These are phyloP conservation scores for Portevinia maculata DNA, from an alignment of 2,888 invertebrate genomes.

Conservation along the genomic window DNA sequence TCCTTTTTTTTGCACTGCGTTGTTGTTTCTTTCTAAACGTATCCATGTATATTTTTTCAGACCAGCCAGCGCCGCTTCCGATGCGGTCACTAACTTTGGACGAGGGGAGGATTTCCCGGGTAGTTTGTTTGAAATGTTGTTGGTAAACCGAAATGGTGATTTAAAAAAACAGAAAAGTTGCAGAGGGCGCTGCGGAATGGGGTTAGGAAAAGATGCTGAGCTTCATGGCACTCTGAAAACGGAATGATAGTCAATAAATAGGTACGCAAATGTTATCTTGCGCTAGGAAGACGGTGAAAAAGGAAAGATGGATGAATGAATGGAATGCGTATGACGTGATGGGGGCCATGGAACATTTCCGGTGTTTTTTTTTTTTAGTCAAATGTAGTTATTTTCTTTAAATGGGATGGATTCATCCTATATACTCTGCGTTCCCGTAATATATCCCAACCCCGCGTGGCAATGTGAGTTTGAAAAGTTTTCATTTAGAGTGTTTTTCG, in stretches of 20 bases:
- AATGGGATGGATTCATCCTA: slow-evolving; percentile 32
- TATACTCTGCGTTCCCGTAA: slow-evolving; percentile 14
- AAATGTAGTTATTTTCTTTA: slow-evolving; percentile 40
- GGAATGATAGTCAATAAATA: slow-evolving; percentile 38
- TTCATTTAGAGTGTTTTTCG: slow-evolving; percentile 68
- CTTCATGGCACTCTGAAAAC: slow-evolving; percentile 3
- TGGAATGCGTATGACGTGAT: slow-evolving; percentile 9
- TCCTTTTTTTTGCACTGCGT: slow-evolving; percentile 4
- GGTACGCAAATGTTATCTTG: slow-evolving; percentile 22
- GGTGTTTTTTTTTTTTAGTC: slow-evolving; percentile 23
- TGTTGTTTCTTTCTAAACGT: slow-evolving; percentile 19
- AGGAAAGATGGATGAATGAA: slow-evolving; percentile 26
- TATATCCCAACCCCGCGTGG: slow-evolving; percentile 1
- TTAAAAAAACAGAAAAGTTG: slow-evolving; percentile 48
- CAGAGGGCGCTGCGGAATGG: slow-evolving; percentile 3
- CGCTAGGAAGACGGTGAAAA: slow-evolving; percentile 18
- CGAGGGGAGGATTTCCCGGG: background rate
- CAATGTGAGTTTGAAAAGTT: slow-evolving; percentile 66
- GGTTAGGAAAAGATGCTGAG: too few relatives aligned
- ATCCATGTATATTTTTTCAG: slow-evolving; percentile 38
- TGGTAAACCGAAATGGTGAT: slow-evolving; percentile 65
- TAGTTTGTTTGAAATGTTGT: slow-evolving; percentile 29
- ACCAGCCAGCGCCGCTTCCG: too few relatives aligned
- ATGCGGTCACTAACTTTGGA: slow-evolving; percentile 14
- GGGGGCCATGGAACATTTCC: slow-evolving; percentile 30